These are phyloP conservation scores for Lepidocolaptes lacrymiger DNA, from an alignment of 2,797 vertebrate species.

Conservation along the genomic window DNA sequence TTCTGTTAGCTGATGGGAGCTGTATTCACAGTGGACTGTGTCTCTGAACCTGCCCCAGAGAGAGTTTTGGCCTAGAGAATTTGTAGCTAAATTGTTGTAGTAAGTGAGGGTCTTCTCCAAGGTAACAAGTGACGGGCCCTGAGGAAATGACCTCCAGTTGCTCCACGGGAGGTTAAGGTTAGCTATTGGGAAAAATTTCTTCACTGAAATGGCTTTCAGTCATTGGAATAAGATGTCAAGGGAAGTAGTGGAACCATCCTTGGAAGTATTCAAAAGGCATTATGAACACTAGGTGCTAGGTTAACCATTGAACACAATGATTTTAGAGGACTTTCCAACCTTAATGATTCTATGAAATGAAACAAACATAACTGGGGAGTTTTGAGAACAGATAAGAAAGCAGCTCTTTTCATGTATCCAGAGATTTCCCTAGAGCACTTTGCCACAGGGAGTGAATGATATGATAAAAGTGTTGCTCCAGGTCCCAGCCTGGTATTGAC, in stretches of 20 bases:
- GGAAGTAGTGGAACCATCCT: not conserved
- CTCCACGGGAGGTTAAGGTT: not conserved
- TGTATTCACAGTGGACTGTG: not conserved
- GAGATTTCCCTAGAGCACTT: not conserved
- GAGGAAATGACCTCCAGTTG: not conserved
- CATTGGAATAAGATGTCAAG: not conserved
- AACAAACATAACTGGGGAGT: not conserved
- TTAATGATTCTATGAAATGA: not conserved
- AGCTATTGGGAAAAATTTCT: not conserved
- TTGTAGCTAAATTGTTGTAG: not conserved
- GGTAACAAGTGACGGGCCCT: not conserved
- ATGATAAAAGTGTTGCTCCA: not conserved
- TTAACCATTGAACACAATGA: not conserved
- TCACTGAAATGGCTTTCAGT: not conserved
- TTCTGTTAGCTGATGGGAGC: not conserved
- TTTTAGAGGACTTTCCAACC: not conserved
- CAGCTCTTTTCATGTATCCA: not conserved
- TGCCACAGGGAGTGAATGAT: not conserved
- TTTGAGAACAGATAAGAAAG: not conserved
- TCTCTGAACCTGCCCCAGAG: not conserved
- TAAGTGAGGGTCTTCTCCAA: not conserved
- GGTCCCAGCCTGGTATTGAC: not conserved
- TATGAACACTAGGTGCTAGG: not conserved
- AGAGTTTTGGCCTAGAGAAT: not conserved
- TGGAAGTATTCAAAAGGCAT: not conserved